A percentile compares a stretch with the other conserved stretches of the same genome.
phyloP scores from a whole-genome alignment of 2,888 invertebrate genomes.

The Drosophila pegasa region DNA sequence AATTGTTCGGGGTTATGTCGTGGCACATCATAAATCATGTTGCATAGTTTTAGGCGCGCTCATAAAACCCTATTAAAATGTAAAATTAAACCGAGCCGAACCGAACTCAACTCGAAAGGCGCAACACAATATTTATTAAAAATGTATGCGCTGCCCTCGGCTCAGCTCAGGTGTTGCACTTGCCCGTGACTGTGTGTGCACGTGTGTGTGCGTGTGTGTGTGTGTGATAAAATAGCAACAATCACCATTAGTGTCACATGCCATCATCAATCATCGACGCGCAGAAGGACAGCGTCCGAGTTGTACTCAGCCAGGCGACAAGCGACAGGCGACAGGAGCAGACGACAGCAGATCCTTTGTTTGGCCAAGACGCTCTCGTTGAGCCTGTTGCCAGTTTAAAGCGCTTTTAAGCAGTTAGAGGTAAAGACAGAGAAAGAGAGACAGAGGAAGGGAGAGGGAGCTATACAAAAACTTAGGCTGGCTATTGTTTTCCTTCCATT shows the following conservation, averaged over 20 bases:
- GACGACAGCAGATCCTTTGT: conserved; percentile 37
- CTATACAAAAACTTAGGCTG: conserved; percentile 32
- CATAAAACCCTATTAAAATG: conserved; percentile 77
- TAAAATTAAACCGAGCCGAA: conserved; percentile 68
- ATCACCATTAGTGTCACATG: conserved; percentile 82
- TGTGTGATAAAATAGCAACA: conserved; percentile 81
- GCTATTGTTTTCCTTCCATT: conserved; percentile 48
- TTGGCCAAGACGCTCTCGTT: conserved; percentile 52
- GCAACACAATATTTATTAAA: conserved; percentile 53
- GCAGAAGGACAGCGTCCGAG: conserved; percentile 53
- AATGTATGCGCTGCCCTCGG: conserved; percentile 39
- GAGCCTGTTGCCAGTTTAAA: conserved; percentile 72
- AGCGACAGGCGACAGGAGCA: conserved; percentile 9
- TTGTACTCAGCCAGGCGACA: conserved; percentile 27
- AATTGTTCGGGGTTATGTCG: conserved; percentile 75
- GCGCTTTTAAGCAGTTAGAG: conserved; percentile 66
- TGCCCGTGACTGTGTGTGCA: neutral
- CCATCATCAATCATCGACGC: conserved; percentile 79
- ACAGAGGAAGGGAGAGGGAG: neutral
- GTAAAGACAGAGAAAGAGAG: neutral
- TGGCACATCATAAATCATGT: conserved; percentile 79
- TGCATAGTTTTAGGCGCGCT: conserved; percentile 78
- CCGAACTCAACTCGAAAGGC: conserved; percentile 15
- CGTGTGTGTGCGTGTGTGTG: conserved; percentile 13
- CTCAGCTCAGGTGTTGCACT: conserved; percentile 55